Evolutionary conservation across 2,113 vertebrate genomes (phyloP), one percentile per base, ranked within the genome.

Genomic region (Cebus imitator): DNA sequence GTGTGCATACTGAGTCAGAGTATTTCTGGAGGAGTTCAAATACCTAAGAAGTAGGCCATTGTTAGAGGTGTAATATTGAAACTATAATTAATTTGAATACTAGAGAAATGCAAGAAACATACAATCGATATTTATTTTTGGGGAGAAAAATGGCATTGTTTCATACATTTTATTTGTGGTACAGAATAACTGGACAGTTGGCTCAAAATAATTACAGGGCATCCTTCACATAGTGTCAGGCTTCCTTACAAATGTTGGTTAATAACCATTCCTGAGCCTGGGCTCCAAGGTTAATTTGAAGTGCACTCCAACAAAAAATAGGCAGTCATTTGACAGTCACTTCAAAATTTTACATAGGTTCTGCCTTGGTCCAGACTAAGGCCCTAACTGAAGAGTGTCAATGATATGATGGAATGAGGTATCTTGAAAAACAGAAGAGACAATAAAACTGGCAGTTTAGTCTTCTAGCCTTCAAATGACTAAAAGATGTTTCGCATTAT

Each of bases 11-110:
- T 95, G 95, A 97, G 96, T 84, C 95, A 86, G 95, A 81, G 78
- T 82, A 79, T 90, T 97, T 88, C 92, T 80, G 72, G 86, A 95
- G 37, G 12, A 94, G 90, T 94, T 96, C 96, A 94, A 66, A 76
- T 87, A 95, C 76, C 88, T 96, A 84, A 68, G 78, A 96, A 95
- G 92, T 88, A 96, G 96, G 79, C 76, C 80, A 92, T 64, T 97
- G 52, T 50, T 88, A 35, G 61, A 85, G 92, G 87, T 96, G 25
- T 45, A 81, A 92, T 81, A 93, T 27, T 80, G 85, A 93, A 61
- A 64, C 40, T 94, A 13, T 48, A 88, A 95, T 96, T 96, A 97
- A 84, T 66, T 88, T 72, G 76, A 91, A 73, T 90, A 82, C 79
- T 82, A 68, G 1, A 92, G 79, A 92, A 87, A 89, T 88, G 52